Evolutionary conservation across 2,888 invertebrate genomes (phyloP), one percentile per base, ranked within the genome.

Genomic region (Acrocyrtus sp.): DNA sequence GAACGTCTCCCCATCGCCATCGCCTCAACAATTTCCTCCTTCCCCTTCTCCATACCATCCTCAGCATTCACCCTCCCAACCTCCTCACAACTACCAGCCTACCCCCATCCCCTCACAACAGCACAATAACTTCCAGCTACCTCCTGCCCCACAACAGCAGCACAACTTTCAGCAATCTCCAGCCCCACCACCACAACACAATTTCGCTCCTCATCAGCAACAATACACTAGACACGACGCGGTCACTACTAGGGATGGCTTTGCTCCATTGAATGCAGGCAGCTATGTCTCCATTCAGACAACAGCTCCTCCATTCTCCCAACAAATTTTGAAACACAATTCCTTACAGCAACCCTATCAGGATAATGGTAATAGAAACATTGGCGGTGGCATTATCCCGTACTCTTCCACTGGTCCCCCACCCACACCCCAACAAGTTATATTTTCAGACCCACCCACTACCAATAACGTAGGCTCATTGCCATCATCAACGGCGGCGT

Each of bases 201-300:
- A 15, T n/a, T 53, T 54, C 26, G 4, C 17, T 19, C 53, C 4
- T 22, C 26, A 6, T 2, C 19, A 10, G 22, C 48, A 34, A 22
- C 43, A 26, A 19, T 47, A 24, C 27, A 10, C 2, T 10, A 48
- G 34, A 12, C 41, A 21, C 39, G 72, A 72, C 29, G 72, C 65
- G 3, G 72, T 72, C 0, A 68, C 67, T n/a, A 61, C 66, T 22
- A 29, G 68, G 29, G 75, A 75, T 27, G 75, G 78, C 21, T 78
- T 74, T 41, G 61, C 78, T 3, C 60, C 74, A 17, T 39, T 78
- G 10, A 69, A 78, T 19, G 54, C 78, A 45, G 78, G 78, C 56
- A 75, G 75, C 48, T 78, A 67, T 26, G 66, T 78, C 24, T 75
- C 78, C 2, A 76, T 75, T 45, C 75, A 75, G 43, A 76, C 78